Evolutionary conservation across 1,140 invertebrate species (phyloP).

Genomic region (Apis mellifera): DNA sequence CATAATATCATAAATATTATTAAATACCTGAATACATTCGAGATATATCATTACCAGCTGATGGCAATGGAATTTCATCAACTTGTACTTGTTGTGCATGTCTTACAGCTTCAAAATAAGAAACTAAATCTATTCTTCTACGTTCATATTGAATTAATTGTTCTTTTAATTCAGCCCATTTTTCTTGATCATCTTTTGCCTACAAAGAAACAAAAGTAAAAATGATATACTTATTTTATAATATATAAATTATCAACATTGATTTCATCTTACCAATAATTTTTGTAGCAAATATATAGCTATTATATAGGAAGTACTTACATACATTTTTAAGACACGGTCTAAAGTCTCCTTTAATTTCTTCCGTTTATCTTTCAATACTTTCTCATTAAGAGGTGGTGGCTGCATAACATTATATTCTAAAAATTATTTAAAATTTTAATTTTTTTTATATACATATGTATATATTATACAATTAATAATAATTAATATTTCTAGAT

Average conservation of each 20-base stretch:
- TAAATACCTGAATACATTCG: conserved; percentile 81
- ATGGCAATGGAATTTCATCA: conserved; percentile 97
- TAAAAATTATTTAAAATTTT: conserved; percentile 78
- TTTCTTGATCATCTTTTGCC: conserved; percentile 98
- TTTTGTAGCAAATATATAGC: conserved; percentile 36
- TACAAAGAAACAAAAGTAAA: conserved; percentile 73
- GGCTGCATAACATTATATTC: conserved; percentile 97
- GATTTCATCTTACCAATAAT: conserved; percentile 50
- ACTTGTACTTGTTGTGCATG: conserved; percentile 97
- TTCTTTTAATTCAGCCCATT: conserved; percentile 94
- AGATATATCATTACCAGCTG: conserved; percentile 77
- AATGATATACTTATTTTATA: neutral
- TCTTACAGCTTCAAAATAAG: conserved; percentile 96
- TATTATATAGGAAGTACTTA: conserved; percentile 85
- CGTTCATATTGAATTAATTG: conserved; percentile 97
- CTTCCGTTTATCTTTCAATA: conserved; percentile 97
- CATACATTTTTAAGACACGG: conserved; percentile 96
- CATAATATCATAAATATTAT: conserved; percentile 15
- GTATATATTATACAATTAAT: conserved; percentile 14
- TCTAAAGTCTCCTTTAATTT: conserved; percentile 98
- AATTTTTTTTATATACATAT: conserved; percentile 16
- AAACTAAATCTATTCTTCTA: conserved; percentile 90
- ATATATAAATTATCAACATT: conserved; percentile 12
- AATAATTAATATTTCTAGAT: neutral
- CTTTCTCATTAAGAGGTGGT: conserved; percentile 97